A percentile compares a stretch with the other conserved stretches of the same genome.
Conservation (phyloP, 2,113 vertebrate species). For the Oreochromis spilurus region DNA sequence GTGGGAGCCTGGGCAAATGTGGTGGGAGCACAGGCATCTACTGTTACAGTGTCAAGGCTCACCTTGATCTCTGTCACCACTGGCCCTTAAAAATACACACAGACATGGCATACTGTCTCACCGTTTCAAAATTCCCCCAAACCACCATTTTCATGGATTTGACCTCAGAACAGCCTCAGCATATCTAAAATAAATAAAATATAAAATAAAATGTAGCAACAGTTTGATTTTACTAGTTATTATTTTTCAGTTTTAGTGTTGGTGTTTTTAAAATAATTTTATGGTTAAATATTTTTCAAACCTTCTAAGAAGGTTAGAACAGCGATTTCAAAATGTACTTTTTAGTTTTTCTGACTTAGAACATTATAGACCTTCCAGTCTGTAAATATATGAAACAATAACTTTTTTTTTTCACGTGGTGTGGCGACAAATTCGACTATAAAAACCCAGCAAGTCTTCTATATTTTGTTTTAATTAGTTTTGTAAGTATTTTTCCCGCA, state of each 20-base stretch:
- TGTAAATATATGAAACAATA: neutral
- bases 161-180: neutral
- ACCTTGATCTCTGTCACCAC: neutral
- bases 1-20: neutral
- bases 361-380: neutral
- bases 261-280: neutral
- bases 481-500: neutral
- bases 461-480: neutral
- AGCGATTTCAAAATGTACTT: neutral
- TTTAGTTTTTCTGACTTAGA: neutral
- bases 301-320: neutral
- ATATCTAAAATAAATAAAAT: neutral
- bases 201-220: neutral
- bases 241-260: neutral
- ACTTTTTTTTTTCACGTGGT: neutral
- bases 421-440: neutral
- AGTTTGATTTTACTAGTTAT: neutral
- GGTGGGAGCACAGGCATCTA: neutral
- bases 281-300: neutral
- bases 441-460: neutral
- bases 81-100: neutral
- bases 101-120: neutral
- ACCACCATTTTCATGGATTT: neutral
- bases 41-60: neutral
- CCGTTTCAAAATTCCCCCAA: neutral